Conservation (phyloP, 2,797 vertebrate species). For the Diplodus puntazzo region DNA sequence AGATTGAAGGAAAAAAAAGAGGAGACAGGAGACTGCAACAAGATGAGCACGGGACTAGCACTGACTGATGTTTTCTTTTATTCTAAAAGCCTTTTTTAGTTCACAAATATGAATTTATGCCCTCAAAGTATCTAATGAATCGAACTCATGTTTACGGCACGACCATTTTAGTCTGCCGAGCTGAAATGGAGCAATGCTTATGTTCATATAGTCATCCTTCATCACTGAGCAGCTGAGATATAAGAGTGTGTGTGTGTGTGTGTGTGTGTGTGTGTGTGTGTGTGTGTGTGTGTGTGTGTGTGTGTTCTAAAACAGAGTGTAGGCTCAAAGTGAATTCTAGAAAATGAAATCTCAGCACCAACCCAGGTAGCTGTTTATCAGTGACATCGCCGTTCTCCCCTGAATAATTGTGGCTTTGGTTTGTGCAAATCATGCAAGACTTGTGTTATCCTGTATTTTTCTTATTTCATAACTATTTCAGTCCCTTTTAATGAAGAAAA, state of each 20-base stretch:
- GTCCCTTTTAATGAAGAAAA: too few relatives aligned
- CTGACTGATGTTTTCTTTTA: slow-evolving; percentile 3
- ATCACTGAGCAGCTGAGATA: slow-evolving; percentile 19
- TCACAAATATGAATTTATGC: slow-evolving; percentile 18
- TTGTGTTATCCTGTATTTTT: background rate
- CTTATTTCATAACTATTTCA: background rate
- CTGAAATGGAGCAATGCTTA: slow-evolving; percentile 26
- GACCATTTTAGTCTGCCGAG: background rate
- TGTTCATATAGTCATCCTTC: slow-evolving; percentile 12
- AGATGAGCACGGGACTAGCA: background rate
- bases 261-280: background rate
- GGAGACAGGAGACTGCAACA: background rate
- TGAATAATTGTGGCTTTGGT: background rate
- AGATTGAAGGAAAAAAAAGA: slow-evolving; percentile 20
- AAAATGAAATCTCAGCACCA: slow-evolving; percentile 26
- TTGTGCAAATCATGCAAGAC: background rate
- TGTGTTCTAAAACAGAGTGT: background rate
- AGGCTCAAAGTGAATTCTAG: slow-evolving; percentile 18
- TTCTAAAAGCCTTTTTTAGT: background rate
- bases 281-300: background rate
- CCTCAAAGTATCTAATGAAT: slow-evolving; percentile 8
- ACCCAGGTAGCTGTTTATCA: slow-evolving; percentile 1
- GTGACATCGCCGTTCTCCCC: background rate
- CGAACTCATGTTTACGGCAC: background rate
- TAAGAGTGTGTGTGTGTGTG: background rate